These are phyloP conservation scores for Hafferia zeledoni DNA, from an alignment of 2,797 vertebrate genomes.

Conservation along the genomic window DNA sequence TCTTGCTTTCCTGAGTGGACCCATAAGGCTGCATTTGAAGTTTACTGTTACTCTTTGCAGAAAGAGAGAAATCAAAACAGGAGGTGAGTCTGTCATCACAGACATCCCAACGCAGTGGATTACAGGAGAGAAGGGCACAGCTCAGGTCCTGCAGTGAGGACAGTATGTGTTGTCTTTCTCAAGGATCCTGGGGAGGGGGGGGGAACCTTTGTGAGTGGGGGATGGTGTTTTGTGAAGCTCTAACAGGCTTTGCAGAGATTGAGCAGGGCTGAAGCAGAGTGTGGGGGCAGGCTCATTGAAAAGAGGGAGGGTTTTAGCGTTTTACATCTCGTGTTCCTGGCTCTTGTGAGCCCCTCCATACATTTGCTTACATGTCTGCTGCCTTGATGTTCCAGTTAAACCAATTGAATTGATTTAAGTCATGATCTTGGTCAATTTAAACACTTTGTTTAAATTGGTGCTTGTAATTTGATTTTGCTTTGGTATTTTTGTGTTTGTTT, in stretches of 20 bases:
- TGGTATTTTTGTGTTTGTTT: not conserved
- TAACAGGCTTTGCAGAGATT: not conserved
- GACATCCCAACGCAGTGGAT: rapidly evolving
- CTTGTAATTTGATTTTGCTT: conserved; percentile 4
- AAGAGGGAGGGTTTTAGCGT: not conserved
- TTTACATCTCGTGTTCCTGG: not conserved
- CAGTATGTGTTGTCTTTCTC: not conserved
- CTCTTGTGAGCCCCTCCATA: not conserved
- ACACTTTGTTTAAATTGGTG: not conserved
- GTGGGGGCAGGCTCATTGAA: not conserved
- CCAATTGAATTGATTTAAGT: not conserved
- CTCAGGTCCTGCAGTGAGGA: not conserved
- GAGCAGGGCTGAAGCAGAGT: not conserved
- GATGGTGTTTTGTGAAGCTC: not conserved
- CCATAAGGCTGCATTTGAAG: not conserved
- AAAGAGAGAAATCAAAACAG: not conserved
- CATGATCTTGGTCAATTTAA: not conserved
- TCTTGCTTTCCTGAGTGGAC: not conserved
- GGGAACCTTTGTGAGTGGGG: not conserved
- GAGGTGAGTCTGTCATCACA: not conserved
- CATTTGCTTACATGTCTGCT: rapidly evolving
- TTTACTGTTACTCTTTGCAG: not conserved
- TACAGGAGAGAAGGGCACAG: not conserved
- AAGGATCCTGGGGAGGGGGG: not conserved
- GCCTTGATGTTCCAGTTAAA: not conserved